These are phyloP conservation scores for Castor canadensis DNA, from an alignment of 2,113 vertebrate species.

Conservation along the genomic window DNA sequence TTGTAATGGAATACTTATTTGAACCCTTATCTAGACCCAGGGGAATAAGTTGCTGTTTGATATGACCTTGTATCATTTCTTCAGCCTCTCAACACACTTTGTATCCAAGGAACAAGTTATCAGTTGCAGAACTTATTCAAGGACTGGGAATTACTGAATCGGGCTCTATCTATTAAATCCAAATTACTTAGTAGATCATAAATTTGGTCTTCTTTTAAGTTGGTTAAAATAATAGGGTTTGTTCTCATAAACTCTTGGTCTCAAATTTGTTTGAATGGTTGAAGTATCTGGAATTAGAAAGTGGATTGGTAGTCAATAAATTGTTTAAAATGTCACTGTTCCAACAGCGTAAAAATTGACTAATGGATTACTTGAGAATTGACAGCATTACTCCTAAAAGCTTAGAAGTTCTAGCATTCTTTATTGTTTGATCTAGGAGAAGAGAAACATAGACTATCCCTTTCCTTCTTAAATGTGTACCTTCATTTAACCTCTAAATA, in stretches of 20 bases:
- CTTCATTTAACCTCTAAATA: slow-evolving; percentile 53
- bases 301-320: neutral
- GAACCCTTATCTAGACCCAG: neutral
- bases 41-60: neutral
- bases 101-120: neutral
- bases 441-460: neutral
- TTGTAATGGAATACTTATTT: neutral
- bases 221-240: neutral
- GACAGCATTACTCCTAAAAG: neutral
- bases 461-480: neutral
- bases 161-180: neutral
- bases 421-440: neutral
- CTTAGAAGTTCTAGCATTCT: neutral
- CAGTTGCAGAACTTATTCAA: neutral
- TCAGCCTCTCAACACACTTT: neutral
- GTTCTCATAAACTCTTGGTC: neutral
- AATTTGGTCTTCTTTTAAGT: slow-evolving; percentile 6
- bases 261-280: slow-evolving; percentile 27
- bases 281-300: neutral
- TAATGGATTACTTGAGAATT: neutral
- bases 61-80: neutral
- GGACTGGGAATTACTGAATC: neutral
- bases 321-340: slow-evolving; percentile 17
- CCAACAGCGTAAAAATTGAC: slow-evolving; percentile 27
- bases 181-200: neutral